Evolutionary conservation across 2,888 invertebrate species (phyloP).

Genomic region (Microplitis manilae): DNA sequence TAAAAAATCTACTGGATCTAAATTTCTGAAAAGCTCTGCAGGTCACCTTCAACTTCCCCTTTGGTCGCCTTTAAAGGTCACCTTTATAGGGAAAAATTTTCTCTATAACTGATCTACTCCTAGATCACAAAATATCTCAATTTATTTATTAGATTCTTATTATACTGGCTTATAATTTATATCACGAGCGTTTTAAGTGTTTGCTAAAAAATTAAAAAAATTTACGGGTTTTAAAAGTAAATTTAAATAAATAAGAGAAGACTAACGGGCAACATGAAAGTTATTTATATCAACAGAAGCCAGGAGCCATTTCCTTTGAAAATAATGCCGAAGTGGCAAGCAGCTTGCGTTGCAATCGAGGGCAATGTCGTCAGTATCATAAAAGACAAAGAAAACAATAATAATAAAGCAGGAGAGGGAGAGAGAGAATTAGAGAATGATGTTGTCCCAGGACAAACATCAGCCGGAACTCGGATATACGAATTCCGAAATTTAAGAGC

Average conservation of each 20-base stretch:
- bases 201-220: too few species aligned
- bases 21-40: too few species aligned
- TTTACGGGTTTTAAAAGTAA: too few species aligned
- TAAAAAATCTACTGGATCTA: too few species aligned
- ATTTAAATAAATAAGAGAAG: background rate
- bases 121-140: too few species aligned
- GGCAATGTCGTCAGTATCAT: constrained; percentile 3
- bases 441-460: constrained; percentile 39
- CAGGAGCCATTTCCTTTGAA: constrained; percentile 33
- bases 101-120: too few species aligned
- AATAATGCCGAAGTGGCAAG: constrained; percentile 21
- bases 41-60: too few species aligned
- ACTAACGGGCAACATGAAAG: constrained; percentile 18
- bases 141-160: too few species aligned
- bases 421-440: background rate
- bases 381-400: background rate
- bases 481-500: constrained; percentile 40
- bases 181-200: too few species aligned
- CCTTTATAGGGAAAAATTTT: too few species aligned
- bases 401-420: background rate
- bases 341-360: constrained; percentile 9
- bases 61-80: too few species aligned
- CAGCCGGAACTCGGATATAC: constrained; percentile 36
- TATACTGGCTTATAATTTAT: too few species aligned
- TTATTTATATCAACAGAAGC: constrained; percentile 35